Evolutionary conservation across 2,797 vertebrate genomes (phyloP), one percentile per base, ranked within the genome.

Genomic region (Spizella passerina): DNA sequence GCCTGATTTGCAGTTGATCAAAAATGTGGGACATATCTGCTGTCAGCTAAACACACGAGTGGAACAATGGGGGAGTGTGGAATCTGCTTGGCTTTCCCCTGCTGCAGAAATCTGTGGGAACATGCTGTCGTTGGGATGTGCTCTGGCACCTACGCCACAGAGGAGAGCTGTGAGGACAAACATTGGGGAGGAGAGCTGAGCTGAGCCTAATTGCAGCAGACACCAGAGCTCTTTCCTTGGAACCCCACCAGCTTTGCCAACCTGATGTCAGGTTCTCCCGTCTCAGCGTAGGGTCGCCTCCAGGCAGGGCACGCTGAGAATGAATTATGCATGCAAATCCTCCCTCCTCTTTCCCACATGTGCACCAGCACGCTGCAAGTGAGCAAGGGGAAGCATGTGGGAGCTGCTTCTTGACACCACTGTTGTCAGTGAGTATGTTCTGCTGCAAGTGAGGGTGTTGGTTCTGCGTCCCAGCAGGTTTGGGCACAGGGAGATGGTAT

Each of bases 131-230:
- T 84, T 95, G 92, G 95, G 93, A 95, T 93, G 88, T 75, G 91
- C 94, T 93, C 77, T 86, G 97, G 95, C 96, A 95, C 95, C 94
- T 60, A 93, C 84, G 64, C 93, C 73, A 13, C 85, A 38, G 82
- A 53, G 77, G 81, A 95, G 95, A 92, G 7, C 94, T 94, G 90
- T 26, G 96, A 97, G 96, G 96, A 97, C 96, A 97, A 97, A 97
- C 92, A 95, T 78, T 95, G 55, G 79, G 91, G 92, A 94, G 87
- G 79, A 55, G 27, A 94, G 65, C 91, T 79, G 91, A 87, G 93
- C 93, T 90, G 92, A 91, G 95, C 94, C 89, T 96, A 75, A 96
- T 93, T 91, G 87, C 82, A 96, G 88, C 83, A 93, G 95, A 50
- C 94, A 94, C 90, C 50, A 79, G 49, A 3, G 3, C 72, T 93